Evolutionary conservation across 2,888 invertebrate genomes (phyloP).

Genomic region (Cataglyphis livida): DNA sequence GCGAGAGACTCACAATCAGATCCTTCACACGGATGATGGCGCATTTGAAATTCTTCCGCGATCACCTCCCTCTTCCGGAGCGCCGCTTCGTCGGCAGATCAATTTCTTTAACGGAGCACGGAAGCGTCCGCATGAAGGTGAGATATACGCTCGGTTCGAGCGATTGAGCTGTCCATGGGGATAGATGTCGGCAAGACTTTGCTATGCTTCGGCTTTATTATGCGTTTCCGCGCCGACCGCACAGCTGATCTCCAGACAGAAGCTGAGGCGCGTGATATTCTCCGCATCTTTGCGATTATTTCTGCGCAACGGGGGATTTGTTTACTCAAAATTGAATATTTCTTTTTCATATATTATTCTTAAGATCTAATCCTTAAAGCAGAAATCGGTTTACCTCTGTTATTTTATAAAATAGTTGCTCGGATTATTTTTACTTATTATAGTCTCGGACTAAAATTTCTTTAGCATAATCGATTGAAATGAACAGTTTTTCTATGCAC

Average conservation of each 20-base stretch:
- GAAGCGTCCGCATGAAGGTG: slow-evolving; percentile 39
- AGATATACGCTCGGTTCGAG: slow-evolving; percentile 59
- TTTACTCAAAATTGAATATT: background rate
- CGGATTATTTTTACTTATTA: background rate
- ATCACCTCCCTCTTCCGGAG: slow-evolving; percentile 67
- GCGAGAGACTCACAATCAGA: slow-evolving; percentile 59
- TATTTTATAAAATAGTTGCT: background rate
- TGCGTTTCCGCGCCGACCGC: background rate
- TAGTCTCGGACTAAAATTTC: background rate
- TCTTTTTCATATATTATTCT: background rate
- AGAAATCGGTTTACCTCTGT: background rate
- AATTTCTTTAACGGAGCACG: slow-evolving; percentile 71
- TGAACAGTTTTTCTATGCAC: background rate
- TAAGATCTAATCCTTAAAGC: background rate
- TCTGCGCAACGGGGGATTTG: background rate
- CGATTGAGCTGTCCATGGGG: slow-evolving; percentile 72
- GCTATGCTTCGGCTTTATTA: slow-evolving; percentile 36
- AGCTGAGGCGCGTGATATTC: background rate
- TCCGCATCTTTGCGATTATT: background rate
- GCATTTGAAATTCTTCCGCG: slow-evolving; percentile 77
- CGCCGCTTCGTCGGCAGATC: slow-evolving; percentile 66
- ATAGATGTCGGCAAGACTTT: slow-evolving; percentile 66
- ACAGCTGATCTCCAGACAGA: background rate
- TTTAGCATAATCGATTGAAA: background rate
- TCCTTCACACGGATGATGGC: slow-evolving; percentile 72